Evolutionary conservation across 2,113 vertebrate species (phyloP).

Genomic region (Litocranius walleri): DNA sequence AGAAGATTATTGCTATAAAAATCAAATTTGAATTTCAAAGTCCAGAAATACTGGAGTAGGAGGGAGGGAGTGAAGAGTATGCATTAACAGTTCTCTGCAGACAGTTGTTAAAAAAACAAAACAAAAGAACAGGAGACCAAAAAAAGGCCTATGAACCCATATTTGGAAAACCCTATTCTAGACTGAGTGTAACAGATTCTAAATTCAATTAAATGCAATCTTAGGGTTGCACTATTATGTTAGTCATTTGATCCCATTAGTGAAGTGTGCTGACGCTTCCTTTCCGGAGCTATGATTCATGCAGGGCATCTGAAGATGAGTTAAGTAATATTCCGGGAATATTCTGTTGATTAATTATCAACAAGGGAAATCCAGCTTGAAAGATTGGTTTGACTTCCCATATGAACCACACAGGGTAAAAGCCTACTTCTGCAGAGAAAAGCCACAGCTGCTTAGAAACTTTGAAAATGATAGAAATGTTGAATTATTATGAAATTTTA

Average conservation of each 20-base stretch:
- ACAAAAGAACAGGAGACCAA: background rate
- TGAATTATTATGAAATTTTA: background rate
- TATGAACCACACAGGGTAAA: conserved; percentile 1
- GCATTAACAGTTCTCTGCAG: background rate
- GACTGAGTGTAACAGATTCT: conserved; percentile 12
- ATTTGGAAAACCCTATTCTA: background rate
- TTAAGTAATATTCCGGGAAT: conserved; percentile 40
- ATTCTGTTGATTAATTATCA: conserved; percentile 42
- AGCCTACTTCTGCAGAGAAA: conserved; percentile 16
- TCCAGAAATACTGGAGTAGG: background rate
- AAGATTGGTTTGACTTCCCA: conserved; percentile 11
- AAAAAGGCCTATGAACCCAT: background rate
- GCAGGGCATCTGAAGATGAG: conserved; percentile 2
- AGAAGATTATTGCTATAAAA: background rate
- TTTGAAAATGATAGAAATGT: background rate
- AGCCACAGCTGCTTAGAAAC: background rate
- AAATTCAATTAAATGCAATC: conserved; percentile 48
- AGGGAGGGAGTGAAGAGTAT: background rate
- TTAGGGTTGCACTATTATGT: background rate
- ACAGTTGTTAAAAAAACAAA: background rate
- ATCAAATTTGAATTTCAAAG: background rate
- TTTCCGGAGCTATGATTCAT: conserved; percentile 58
- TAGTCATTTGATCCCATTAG: conserved; percentile 39
- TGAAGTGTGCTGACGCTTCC: background rate
- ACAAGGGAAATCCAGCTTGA: conserved; percentile 25